Evolutionary conservation across 2,113 vertebrate genomes (phyloP), one percentile per base, ranked within the genome.

Genomic region (Erpornis zantholeuca): DNA sequence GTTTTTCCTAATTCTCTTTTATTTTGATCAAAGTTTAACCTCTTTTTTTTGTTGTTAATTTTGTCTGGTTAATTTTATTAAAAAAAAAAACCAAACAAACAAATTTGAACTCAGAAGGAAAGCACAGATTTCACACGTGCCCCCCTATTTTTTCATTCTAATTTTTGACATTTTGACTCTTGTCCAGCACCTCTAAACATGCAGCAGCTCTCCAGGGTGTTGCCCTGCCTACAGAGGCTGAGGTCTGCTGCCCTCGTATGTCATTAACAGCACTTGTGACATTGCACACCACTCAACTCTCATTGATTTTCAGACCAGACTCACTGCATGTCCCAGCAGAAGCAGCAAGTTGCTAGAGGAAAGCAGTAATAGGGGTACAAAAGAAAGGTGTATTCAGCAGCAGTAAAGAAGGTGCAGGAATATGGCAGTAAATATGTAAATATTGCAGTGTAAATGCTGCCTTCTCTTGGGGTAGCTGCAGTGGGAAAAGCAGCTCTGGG

Each of bases 81-180:
- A 40, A 8, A 28, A 15, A 56, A 35, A 25, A 8, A 24, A 9
- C 12, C 29, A 17, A 5, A 38, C n/a, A n/a, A 35, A 25, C 6
- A 47, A 42, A 56, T 28, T 49, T 6, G 42, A 77, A 38, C 29
- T 27, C 8, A 36, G 33, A 90, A 78, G 15, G 42, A n/a, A 56
- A 40, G 29, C 6, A 24, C 4, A 36, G 44, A n/a, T 38, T 49
- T 54, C 14, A 47, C 33, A 56, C 33, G 15, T 0, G 1, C 2
- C 0, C 9, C 4, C 15, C 15, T 5, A 0, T 28, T 63, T 68
- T 73, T 72, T 80, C 6, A n/a, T 75, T 75, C 17, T 66, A 3
- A 27, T 19, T 86, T 88, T 85, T 85, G 31, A 12, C 11, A 6
- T 49, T 70, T 27, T 4, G 5, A 22, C 63, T 92, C 40, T 65